These are phyloP conservation scores for Anhinga rufa DNA, from an alignment of 2,113 vertebrate genomes.

Conservation along the genomic window DNA sequence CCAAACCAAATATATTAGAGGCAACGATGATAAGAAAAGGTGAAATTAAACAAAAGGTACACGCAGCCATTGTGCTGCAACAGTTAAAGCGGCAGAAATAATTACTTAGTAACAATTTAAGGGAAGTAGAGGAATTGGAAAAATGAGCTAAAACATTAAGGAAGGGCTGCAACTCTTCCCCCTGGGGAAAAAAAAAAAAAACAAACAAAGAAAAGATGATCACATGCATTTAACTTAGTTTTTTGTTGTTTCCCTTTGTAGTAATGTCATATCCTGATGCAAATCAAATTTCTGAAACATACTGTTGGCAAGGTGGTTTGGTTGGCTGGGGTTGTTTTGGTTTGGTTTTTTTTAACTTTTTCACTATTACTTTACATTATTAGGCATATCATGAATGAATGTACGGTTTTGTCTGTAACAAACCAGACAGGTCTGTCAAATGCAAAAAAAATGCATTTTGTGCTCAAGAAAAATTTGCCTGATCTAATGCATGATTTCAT, in stretches of 20 bases:
- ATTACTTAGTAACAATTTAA: neutral
- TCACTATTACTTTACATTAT: neutral
- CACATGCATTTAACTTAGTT: neutral
- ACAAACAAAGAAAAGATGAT: too few relatives aligned
- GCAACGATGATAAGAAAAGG: neutral
- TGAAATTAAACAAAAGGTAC: too few relatives aligned
- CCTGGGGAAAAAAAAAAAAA: too few relatives aligned
- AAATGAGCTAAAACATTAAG: neutral
- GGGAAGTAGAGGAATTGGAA: neutral
- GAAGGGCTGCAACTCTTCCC: neutral
- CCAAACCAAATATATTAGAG: neutral
- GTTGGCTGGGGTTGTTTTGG: too few relatives aligned
- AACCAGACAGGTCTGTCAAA: neutral
- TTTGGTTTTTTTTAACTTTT: neutral
- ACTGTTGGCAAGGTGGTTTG: neutral
- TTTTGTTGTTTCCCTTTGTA: neutral
- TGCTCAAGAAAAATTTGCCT: neutral
- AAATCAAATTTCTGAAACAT: neutral
- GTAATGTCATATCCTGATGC: neutral
- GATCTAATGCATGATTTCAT: rapidly evolving
- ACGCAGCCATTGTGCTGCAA: too few relatives aligned
- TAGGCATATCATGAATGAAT: neutral
- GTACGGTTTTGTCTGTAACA: too few relatives aligned
- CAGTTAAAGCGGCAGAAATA: neutral
- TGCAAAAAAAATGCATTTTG: neutral